Percentiles rank a stretch among this genome's conserved stretches.
Conservation (phyloP, 2,113 vertebrate species). For the Callopanchax toddi region DNA sequence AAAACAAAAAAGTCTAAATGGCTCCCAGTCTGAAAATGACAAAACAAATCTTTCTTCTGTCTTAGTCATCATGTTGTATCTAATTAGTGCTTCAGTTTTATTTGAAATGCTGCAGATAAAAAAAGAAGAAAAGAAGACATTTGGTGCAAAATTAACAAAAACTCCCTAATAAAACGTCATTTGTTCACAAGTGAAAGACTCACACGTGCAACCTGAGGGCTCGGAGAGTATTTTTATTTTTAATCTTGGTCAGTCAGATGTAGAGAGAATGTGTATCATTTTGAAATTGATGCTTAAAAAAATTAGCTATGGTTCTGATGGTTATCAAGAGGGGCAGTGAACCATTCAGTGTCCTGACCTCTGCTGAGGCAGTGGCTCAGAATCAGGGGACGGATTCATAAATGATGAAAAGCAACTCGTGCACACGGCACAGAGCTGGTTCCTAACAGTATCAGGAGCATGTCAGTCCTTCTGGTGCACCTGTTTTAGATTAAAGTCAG, state of each 20-base stretch:
- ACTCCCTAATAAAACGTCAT: background rate
- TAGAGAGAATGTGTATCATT: constrained; percentile 22
- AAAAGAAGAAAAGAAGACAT: too few species aligned
- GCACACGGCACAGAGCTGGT: too few species aligned
- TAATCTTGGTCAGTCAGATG: constrained; percentile 4
- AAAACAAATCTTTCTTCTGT: background rate
- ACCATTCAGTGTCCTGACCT: constrained; percentile 31
- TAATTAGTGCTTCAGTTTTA: background rate
- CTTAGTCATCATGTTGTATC: background rate
- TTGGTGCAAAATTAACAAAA: background rate
- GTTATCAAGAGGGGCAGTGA: constrained; percentile 17
- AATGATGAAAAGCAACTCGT: background rate
- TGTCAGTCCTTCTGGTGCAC: too few species aligned
- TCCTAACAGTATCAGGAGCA: too few species aligned
- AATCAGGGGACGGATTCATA: background rate
- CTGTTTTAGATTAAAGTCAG: too few species aligned
- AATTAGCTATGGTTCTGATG: constrained; percentile 28
- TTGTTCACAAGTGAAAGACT: constrained; percentile 4
- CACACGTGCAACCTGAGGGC: constrained; percentile 20
- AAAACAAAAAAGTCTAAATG: background rate
- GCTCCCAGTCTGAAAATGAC: background rate
- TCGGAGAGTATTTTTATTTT: background rate
- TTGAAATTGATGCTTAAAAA: constrained; percentile 29
- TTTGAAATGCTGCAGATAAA: too few species aligned
- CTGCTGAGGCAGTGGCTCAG: constrained; percentile 1